Base-by-base conservation (phyloP, 23 tunicate species). In the Oikopleura dioica region DNA sequence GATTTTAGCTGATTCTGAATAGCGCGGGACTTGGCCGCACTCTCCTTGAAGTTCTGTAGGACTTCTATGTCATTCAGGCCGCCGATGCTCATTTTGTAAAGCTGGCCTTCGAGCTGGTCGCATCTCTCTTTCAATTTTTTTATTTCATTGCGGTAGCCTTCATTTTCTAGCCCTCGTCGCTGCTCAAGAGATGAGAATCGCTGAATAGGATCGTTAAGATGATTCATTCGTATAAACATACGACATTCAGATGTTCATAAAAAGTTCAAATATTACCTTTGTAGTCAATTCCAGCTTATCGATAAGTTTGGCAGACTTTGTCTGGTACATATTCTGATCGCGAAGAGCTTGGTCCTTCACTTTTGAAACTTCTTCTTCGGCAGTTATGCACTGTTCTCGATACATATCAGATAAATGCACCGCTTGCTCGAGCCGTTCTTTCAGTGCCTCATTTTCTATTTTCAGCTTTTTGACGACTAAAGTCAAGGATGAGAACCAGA, bases 321-420 rank as follows among this genome's bases (percentile, higher is more conserved):
- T n/a, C n/a, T n/a, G n/a, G n/a, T n/a, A n/a, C n/a, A n/a, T n/a
- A n/a, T n/a, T n/a, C 88, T 81, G 79, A 77, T 88, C 88, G 69
- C 84, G 88, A 50, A 83, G 88, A 28, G 80, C 79, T 77, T 88
- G 88, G 59, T 88, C 95, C 32, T 88, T 69, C 76, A 88, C 69
- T 9, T 88, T 76, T 1, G 85, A 83, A 55, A 88, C 50, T 77
- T 88, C 92, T 67, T 88, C 88, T 37, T 88, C 95, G 0, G 95
- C 79, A 31, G 81, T 83, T n/a, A 88, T 86, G 78, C 95, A 88
- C 69, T 88, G 95, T 76, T 88, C 95, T 35, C 95, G 36, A 81
- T 88, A 88, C 88, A 88, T 84, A 51, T 88, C 95, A 29, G 95
- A 85, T 81, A 88, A 80, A 69, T 88, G 84, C 37, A 79, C 95